A percentile compares a stretch with the other conserved stretches of the same genome.
These are phyloP conservation scores for Himalopsyche japonica DNA, from an alignment of 2,888 invertebrate species.

Conservation along the genomic window DNA sequence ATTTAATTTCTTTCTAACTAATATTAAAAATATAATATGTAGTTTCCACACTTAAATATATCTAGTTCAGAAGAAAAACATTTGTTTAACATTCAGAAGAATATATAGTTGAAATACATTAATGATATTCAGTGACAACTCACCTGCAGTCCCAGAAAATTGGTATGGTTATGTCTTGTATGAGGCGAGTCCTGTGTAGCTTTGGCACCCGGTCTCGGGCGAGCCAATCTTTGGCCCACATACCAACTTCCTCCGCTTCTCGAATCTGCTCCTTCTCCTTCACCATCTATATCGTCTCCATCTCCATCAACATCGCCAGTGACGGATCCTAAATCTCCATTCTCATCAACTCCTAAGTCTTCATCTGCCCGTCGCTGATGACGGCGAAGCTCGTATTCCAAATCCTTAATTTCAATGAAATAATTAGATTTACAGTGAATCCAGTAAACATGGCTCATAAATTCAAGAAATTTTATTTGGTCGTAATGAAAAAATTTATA, in stretches of 20 bases:
- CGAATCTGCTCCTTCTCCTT: conserved; percentile 49
- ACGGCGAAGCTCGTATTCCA: conserved; percentile 77
- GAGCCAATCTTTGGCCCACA: conserved; percentile 73
- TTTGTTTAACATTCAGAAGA: too few species aligned
- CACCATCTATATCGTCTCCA: conserved; percentile 43
- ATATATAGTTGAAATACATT: too few species aligned
- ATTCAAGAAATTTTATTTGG: neutral
- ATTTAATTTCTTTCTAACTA: too few species aligned
- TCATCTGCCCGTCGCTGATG: conserved; percentile 65
- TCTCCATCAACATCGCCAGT: conserved; percentile 43
- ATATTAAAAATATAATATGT: too few species aligned
- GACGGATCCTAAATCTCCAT: conserved; percentile 45
- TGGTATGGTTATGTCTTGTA: conserved; percentile 60
- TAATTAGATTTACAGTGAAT: neutral
- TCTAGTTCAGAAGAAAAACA: too few species aligned
- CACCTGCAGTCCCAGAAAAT: conserved; percentile 62
- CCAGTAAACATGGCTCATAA: neutral
- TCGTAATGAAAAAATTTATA: neutral
- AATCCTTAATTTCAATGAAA: conserved; percentile 55
- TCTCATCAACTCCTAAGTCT: conserved; percentile 49
- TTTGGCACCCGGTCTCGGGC: conserved; percentile 47
- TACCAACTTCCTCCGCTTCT: conserved; percentile 67
- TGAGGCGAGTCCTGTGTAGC: conserved; percentile 60
- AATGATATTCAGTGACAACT: neutral
- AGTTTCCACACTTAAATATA: too few species aligned